These are phyloP conservation scores for Diabrotica virgifera DNA, from an alignment of 1,140 invertebrate species.

Conservation along the genomic window DNA sequence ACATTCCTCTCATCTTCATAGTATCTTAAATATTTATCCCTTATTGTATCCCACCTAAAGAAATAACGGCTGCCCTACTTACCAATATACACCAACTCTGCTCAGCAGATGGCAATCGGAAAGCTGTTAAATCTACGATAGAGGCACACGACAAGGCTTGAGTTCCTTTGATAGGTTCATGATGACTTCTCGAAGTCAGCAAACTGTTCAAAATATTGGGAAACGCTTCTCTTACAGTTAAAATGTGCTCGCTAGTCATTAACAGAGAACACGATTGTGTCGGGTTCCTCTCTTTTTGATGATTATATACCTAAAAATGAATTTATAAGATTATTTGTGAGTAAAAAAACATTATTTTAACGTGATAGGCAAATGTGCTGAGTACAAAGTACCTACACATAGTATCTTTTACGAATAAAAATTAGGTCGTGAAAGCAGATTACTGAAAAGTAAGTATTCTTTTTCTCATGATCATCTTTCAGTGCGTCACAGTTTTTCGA, in stretches of 20 bases:
- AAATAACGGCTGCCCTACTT: constrained; percentile 34
- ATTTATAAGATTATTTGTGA: too few species aligned
- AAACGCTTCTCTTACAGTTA: constrained; percentile 68
- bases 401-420: too few species aligned
- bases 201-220: constrained; percentile 44
- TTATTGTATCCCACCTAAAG: constrained; percentile 14
- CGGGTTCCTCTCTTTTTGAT: constrained; percentile 51
- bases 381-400: too few species aligned
- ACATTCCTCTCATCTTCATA: too few species aligned
- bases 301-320: constrained; percentile 36
- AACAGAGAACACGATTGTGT: constrained; percentile 65
- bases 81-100: constrained; percentile 72
- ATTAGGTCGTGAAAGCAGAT: too few species aligned
- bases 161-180: constrained; percentile 49
- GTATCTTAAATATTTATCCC: too few species aligned
- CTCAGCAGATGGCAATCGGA: constrained; percentile 58
- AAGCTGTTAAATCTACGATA: constrained; percentile 61
- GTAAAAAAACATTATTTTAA: too few species aligned
- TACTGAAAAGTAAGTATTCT: too few species aligned
- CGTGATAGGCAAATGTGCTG: too few species aligned
- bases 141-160: constrained; percentile 63
- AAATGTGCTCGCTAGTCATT: constrained; percentile 63
- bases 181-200: constrained; percentile 26
- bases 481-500: too few species aligned
- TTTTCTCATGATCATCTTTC: too few species aligned